These are phyloP conservation scores for Caenorhabditis panamensis DNA, from an alignment of 2,888 invertebrate species.

Conservation along the genomic window DNA sequence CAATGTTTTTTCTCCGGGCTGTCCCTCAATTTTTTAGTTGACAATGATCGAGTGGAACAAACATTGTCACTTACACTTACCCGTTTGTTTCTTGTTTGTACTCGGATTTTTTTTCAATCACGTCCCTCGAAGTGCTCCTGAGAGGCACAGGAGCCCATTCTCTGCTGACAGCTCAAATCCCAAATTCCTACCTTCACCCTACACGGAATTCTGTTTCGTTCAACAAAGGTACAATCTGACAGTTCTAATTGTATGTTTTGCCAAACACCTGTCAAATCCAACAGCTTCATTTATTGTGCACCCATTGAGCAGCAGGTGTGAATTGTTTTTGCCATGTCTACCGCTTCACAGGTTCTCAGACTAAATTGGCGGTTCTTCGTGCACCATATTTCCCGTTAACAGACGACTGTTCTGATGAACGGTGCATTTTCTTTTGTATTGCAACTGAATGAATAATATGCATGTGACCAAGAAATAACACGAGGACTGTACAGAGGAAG, in stretches of 20 bases:
- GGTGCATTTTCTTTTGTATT: not conserved
- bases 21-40: not conserved
- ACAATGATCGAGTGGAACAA: conserved; percentile 48
- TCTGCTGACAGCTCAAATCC: too few species aligned
- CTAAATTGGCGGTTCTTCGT: not conserved
- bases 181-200: conserved; percentile 1
- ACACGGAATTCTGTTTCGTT: not conserved
- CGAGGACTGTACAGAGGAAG: not conserved
- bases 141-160: too few species aligned
- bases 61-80: conserved; percentile 56
- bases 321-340: conserved; percentile 48
- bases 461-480: not conserved
- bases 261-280: conserved; percentile 44
- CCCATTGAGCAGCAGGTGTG: conserved; percentile 61
- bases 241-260: conserved; percentile 58
- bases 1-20: conserved; percentile 2
- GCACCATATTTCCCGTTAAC: too few species aligned
- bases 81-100: conserved; percentile 46
- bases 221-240: conserved; percentile 18
- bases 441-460: not conserved
- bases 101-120: conserved; percentile 34
- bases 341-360: conserved; percentile 13
- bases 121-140: conserved; percentile 9
- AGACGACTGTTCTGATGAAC: too few species aligned
- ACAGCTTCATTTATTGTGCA: conserved; percentile 56